A percentile compares a stretch with the other conserved stretches of the same genome.
Conservation (phyloP, 2,797 vertebrate species). For the Chromobotia macracanthus region DNA sequence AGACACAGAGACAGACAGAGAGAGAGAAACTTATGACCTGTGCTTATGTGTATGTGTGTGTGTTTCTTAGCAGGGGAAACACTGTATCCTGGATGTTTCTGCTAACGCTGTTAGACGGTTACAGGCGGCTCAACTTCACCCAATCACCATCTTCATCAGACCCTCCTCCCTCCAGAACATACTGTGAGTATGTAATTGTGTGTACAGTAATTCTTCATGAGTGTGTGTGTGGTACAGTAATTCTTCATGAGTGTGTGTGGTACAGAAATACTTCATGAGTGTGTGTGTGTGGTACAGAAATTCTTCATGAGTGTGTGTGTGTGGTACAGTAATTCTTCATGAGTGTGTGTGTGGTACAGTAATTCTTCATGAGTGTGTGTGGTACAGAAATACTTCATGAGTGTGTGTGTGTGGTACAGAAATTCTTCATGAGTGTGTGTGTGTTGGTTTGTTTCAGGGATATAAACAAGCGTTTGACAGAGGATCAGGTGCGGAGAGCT, state of each 20-base stretch:
- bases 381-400: background rate
- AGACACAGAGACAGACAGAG: background rate
- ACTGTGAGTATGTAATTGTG: conserved; percentile 71
- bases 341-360: background rate
- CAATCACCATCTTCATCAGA: conserved; percentile 90
- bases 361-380: background rate
- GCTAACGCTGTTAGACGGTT: conserved; percentile 88
- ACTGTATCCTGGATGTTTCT: conserved; percentile 91
- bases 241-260: background rate
- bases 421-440: background rate
- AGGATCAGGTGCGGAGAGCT: conserved; percentile 89
- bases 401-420: background rate
- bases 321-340: background rate
- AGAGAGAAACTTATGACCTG: background rate
- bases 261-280: background rate
- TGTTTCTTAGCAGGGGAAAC: conserved; percentile 79
- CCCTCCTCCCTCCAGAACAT: conserved; percentile 88
- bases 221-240: background rate
- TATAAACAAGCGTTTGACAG: conserved; percentile 88
- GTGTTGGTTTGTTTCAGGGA: conserved; percentile 73
- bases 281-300: background rate
- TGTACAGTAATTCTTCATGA: background rate
- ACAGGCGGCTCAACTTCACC: conserved; percentile 88
- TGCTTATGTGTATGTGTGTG: conserved; percentile 25
- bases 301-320: background rate